These are phyloP conservation scores for Spongia lamella DNA, from an alignment of 37 sponge, comb jelly and placozoan species.

Conservation along the genomic window DNA sequence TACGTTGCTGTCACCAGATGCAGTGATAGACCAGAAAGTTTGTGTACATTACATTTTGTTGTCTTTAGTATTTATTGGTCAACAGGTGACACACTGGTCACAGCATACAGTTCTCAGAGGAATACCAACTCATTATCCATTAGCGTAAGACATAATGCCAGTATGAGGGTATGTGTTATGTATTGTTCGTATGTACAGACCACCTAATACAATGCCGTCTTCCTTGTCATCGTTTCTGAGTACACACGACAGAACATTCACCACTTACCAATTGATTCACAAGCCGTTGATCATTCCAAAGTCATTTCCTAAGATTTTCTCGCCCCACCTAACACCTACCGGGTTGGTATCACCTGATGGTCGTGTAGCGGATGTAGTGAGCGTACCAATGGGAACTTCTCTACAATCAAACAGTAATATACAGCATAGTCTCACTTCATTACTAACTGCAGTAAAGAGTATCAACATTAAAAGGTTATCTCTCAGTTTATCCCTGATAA, in stretches of 20 bases:
- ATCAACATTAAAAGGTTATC: neutral
- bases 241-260: neutral
- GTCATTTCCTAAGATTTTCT: conserved; percentile 25
- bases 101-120: conserved; percentile 41
- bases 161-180: neutral
- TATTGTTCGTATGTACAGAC: conserved; percentile 1
- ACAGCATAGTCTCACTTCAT: conserved; percentile 2
- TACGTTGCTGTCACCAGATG: too few species aligned
- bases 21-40: too few species aligned
- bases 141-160: neutral
- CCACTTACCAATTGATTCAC: conserved; percentile 3
- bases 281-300: conserved; percentile 1
- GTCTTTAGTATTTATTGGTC: too few species aligned
- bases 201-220: conserved; percentile 5
- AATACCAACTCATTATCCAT: conserved; percentile 37
- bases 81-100: conserved; percentile 22
- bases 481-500: too few species aligned
- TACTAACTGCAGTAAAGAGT: conserved; percentile 4
- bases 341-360: neutral
- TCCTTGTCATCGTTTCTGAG: conserved; percentile 1
- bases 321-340: neutral
- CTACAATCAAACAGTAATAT: conserved; percentile 36
- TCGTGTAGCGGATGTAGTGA: neutral
- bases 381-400: conserved; percentile 24
- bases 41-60: too few species aligned